phyloP scores from a whole-genome alignment of 1,140 invertebrate species.

The Babylonia areolata region DNA sequence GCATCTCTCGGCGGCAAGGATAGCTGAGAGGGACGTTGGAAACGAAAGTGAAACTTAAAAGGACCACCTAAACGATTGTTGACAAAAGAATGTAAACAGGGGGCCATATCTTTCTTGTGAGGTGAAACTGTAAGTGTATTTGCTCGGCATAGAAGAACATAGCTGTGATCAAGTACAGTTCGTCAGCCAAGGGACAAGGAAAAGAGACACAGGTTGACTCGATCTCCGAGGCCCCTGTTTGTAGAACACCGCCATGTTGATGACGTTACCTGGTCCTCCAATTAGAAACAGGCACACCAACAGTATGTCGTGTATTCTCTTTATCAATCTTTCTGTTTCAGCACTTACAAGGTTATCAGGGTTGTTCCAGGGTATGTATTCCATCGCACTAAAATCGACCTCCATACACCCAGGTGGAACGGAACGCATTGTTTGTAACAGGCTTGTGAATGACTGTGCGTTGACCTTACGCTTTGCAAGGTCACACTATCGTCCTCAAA shows the following conservation, averaged over 20 bases:
- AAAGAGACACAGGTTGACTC: slow-evolving; percentile 23
- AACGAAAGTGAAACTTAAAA: background rate
- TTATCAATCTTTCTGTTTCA: background rate
- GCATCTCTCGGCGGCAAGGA: slow-evolving; percentile 23
- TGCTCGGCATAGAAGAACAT: background rate
- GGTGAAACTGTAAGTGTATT: background rate
- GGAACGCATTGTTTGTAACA: background rate
- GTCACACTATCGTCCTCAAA: too few relatives aligned
- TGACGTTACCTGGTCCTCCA: slow-evolving; percentile 8
- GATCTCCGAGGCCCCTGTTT: background rate
- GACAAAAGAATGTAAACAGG: background rate
- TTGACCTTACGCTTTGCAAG: background rate
- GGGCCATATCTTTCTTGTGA: background rate
- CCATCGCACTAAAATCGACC: background rate
- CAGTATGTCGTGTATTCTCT: background rate
- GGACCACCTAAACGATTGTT: background rate
- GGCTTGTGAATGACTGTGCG: background rate
- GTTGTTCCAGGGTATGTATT: slow-evolving; percentile 13
- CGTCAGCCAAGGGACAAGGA: slow-evolving; percentile 5
- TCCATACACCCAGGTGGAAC: background rate
- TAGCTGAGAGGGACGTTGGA: slow-evolving; percentile 12
- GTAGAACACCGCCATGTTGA: slow-evolving; percentile 30
- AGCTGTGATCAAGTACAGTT: background rate
- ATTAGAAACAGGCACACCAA: slow-evolving; percentile 17
- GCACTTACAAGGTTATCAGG: slow-evolving; percentile 12